Evolutionary conservation across 2,113 vertebrate genomes (phyloP), one percentile per base, ranked within the genome.

Genomic region (Poecile atricapillus): DNA sequence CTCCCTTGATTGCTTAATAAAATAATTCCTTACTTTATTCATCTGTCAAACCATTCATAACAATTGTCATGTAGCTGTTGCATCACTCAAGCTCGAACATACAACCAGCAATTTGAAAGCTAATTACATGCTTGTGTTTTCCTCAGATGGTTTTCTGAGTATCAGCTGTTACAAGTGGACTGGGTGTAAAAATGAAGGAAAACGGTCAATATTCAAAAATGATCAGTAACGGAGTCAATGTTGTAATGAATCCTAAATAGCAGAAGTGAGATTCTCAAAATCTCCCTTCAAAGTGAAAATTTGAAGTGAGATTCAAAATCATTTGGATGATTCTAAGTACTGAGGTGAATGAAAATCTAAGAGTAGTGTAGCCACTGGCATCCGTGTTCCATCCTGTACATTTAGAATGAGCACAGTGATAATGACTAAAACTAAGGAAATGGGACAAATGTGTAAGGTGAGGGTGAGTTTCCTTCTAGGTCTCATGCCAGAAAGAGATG

Each of bases 1-100:
- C 39, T 90, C 68, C 69, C 74, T 55, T 83, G 65, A 83, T 89
- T 94, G 47, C 79, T 95, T 91, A 95, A 73, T 75, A 13, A 56
- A 71, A 59, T 56, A 92, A 77, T 79, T 20, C 17, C 12, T 16
- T 55, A 20, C 27, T 94, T 95, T 82, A 46, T 93, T 93, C 58
- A 68, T 31, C 60, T 83, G 37, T 89, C 31, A 92, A 43, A 50
- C 83, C 28, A 88, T 85, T 69, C 75, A 35, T 83, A 91, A 86
- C 31, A 82, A 25, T 87, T 89, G 58, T 65, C 46, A 7, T 65
- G 21, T 58, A 53, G 39, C 35, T 93, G 33, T 87, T 81, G 25
- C 62, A 67, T 90, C 67, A 63, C 87, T 77, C 46, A 46, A 33
- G 46, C n/a, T 87, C 73, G 41, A 56, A 70, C 23, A 37, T 65